Evolutionary conservation across 2,888 invertebrate genomes (phyloP), one percentile per base, ranked within the genome.

Genomic region (Acleris cristana): DNA sequence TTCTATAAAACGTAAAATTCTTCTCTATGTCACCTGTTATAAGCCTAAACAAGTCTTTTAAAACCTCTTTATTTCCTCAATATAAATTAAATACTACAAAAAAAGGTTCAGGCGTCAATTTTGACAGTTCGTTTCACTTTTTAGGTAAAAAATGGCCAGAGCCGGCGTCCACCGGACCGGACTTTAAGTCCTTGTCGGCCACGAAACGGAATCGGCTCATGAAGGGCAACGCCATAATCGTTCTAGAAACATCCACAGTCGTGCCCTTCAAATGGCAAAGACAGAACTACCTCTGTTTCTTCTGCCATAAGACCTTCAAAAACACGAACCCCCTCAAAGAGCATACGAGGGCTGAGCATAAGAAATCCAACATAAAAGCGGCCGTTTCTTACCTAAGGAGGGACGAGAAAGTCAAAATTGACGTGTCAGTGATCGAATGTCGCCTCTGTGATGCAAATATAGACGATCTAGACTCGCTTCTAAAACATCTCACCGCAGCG

Each of bases 211-310:
- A 92, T 74, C 81, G 83, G 61, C 79, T 90, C 6, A 85, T 86
- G 81, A 92, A 90, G 80, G 81, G 73, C 70, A 92, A 92, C 76
- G 89, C 90, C 6, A 81, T 85, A 2, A 79, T 73, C 0, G 75
- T 92, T 65, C 76, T 92, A 75, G 88, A 92, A 77, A 75, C 73
- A 7, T 86, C 92, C 10, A 88, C 85, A 0, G 86, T 79, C 0
- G 10, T 87, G 2, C 92, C 92, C 0, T 92, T 92, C 72, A 92
- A 90, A 74, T 92, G 92, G 92, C 89, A 90, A 57, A 78, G 90
- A 40, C 90, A 91, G 64, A 83, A 84, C 64, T 92, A 87, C 58
- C 81, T 91, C 4, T 92, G 92, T 68, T 92, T 91, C 82, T 90
- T 80, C 71, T 92, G 92, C 70, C 89, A 90, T 72, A 76, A 80